These are phyloP conservation scores for Temnothorax nylanderi DNA, from an alignment of 1,140 invertebrate species.

Conservation along the genomic window DNA sequence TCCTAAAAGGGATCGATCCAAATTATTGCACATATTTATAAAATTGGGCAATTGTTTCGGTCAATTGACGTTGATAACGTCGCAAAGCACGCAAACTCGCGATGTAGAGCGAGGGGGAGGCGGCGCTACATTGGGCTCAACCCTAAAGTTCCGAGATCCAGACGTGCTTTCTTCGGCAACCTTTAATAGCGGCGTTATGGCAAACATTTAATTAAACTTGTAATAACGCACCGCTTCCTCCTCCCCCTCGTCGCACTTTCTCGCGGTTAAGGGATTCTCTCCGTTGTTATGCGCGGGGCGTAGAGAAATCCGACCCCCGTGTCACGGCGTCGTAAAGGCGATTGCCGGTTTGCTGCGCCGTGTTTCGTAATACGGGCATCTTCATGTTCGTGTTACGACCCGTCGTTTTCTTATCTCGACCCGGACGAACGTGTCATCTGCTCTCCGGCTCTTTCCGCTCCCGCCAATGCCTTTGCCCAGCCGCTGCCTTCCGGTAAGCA, in stretches of 20 bases:
- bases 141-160: slow-evolving; percentile 51
- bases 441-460: slow-evolving; percentile 74
- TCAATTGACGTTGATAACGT: background rate
- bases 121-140: slow-evolving; percentile 51
- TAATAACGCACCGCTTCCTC: slow-evolving; percentile 48
- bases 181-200: slow-evolving; percentile 67
- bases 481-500: slow-evolving; percentile 41
- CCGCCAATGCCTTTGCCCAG: slow-evolving; percentile 64
- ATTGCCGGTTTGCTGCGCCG: slow-evolving; percentile 77
- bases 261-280: slow-evolving; percentile 70
- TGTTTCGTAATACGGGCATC: slow-evolving; percentile 83
- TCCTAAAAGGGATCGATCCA: background rate
- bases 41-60: background rate
- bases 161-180: slow-evolving; percentile 60
- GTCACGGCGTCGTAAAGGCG: slow-evolving; percentile 78
- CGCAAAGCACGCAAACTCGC: background rate
- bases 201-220: slow-evolving; percentile 83
- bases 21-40: background rate
- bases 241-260: background rate
- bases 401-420: slow-evolving; percentile 81
- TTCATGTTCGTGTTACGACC: slow-evolving; percentile 82
- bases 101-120: background rate
- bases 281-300: slow-evolving; percentile 82
- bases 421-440: slow-evolving; percentile 83
- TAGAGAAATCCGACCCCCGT: slow-evolving; percentile 69